These are phyloP conservation scores for Dryocosmus kuriphilus DNA, from an alignment of 2,888 invertebrate species.

Conservation along the genomic window DNA sequence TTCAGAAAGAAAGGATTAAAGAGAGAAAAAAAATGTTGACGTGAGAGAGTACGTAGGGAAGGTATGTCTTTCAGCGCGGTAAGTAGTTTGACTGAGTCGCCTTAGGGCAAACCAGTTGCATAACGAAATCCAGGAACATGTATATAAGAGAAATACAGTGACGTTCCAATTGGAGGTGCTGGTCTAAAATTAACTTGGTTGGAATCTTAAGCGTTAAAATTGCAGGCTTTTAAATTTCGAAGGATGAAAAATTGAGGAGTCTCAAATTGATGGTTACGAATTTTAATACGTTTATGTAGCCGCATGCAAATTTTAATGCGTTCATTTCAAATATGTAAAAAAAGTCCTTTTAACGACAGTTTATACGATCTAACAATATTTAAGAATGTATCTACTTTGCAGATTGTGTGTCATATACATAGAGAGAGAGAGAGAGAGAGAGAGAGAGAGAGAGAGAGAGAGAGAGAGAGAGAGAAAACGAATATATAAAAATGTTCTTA, in stretches of 20 bases:
- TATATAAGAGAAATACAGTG: not conserved
- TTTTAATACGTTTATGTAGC: too few relatives aligned
- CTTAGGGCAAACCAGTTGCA: slow-evolving; percentile 17
- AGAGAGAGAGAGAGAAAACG: too few relatives aligned
- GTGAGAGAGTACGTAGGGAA: slow-evolving; percentile 29
- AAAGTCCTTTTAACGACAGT: too few relatives aligned
- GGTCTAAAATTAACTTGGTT: not conserved
- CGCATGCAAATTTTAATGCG: too few relatives aligned
- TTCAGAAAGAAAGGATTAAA: slow-evolving; percentile 6
- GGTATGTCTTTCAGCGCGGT: not conserved
- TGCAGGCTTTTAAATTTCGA: not conserved
- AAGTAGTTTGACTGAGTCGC: slow-evolving; percentile 25
- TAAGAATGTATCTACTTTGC: too few relatives aligned
- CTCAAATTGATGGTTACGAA: too few relatives aligned
- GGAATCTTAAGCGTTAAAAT: not conserved
- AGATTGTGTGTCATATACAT: too few relatives aligned
- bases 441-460: too few relatives aligned
- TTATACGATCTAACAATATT: too few relatives aligned
- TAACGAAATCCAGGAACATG: not conserved
- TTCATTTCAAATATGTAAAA: too few relatives aligned
- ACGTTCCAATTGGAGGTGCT: not conserved
- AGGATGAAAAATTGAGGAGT: not conserved
- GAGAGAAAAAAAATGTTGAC: not conserved
- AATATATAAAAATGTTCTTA: too few relatives aligned
- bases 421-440: too few relatives aligned